A percentile compares a stretch with the other conserved stretches of the same genome.
phyloP scores from a whole-genome alignment of 2,113 vertebrate species.

The Cololabis saira region DNA sequence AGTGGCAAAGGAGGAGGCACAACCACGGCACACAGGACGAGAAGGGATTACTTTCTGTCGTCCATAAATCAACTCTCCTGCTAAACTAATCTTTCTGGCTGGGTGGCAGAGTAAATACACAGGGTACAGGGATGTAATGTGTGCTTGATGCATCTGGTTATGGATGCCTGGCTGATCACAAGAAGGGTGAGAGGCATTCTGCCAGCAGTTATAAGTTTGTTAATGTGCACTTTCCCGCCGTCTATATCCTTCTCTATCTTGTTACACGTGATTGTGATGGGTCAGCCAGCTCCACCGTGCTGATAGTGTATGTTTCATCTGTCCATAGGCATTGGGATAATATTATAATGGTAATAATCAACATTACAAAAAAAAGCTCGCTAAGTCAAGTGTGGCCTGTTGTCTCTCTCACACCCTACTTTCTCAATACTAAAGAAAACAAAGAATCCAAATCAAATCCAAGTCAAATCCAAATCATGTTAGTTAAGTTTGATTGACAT shows the following conservation, averaged over 20 bases:
- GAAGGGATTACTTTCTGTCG: slow-evolving; percentile 90
- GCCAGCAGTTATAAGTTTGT: slow-evolving; percentile 81
- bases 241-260: slow-evolving; percentile 84
- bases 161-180: slow-evolving; percentile 61
- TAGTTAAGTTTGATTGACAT: too few species aligned
- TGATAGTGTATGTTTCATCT: slow-evolving; percentile 21
- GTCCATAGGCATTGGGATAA: not conserved
- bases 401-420: too few species aligned
- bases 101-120: slow-evolving; percentile 88
- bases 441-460: too few species aligned
- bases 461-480: too few species aligned
- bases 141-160: slow-evolving; percentile 71
- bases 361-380: too few species aligned
- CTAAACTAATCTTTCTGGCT: slow-evolving; percentile 90
- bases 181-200: slow-evolving; percentile 57
- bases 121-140: slow-evolving; percentile 71
- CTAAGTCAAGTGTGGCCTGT: too few species aligned
- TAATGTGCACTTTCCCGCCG: slow-evolving; percentile 83
- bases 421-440: too few species aligned
- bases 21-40: slow-evolving; percentile 78
- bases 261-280: slow-evolving; percentile 51
- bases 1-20: slow-evolving; percentile 83
- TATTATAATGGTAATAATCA: too few species aligned
- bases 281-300: slow-evolving; percentile 16
- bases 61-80: slow-evolving; percentile 94